phyloP scores from a whole-genome alignment of 2,113 vertebrate genomes.

The Nibea albiflora region DNA sequence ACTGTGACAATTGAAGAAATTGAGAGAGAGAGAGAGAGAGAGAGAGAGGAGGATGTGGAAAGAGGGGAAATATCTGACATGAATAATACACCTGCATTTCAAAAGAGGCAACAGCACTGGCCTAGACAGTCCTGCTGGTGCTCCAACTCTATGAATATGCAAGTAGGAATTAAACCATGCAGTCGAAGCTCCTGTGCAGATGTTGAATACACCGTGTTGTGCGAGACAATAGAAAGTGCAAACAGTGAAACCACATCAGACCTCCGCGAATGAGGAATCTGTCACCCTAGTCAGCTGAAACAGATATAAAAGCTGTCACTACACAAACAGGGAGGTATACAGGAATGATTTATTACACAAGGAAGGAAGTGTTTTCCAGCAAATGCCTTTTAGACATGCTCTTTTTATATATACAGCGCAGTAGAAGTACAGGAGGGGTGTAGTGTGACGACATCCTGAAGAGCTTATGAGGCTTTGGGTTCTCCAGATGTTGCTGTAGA shows the following conservation, averaged over 20 bases:
- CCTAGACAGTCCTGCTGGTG: slow-evolving; percentile 32
- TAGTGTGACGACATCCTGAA: too few relatives aligned
- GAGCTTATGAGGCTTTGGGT: slow-evolving; percentile 13
- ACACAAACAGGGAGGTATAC: slow-evolving; percentile 18
- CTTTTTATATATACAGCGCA: slow-evolving; percentile 8
- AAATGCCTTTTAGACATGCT: neutral
- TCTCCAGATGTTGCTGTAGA: slow-evolving; percentile 39
- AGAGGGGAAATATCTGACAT: slow-evolving; percentile 51
- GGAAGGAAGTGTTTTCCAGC: neutral
- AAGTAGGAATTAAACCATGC: slow-evolving; percentile 51
- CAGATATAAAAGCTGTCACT: slow-evolving; percentile 43
- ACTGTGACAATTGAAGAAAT: slow-evolving; percentile 76
- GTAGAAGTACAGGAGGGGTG: neutral
- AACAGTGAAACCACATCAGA: slow-evolving; percentile 35
- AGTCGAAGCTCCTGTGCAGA: neutral
- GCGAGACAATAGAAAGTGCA: slow-evolving; percentile 39
- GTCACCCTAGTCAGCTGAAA: slow-evolving; percentile 22
- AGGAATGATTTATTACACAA: slow-evolving; percentile 31
- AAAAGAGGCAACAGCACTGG: slow-evolving; percentile 31
- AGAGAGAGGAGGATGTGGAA: slow-evolving; percentile 14
- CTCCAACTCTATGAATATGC: slow-evolving; percentile 67
- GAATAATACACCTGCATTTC: slow-evolving; percentile 58
- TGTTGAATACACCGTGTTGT: slow-evolving; percentile 56
- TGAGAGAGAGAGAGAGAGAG: slow-evolving; percentile 37
- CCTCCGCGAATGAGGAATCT: slow-evolving; percentile 1